Evolutionary conservation across 1,140 invertebrate genomes (phyloP), one percentile per base, ranked within the genome.

Genomic region (Anastrepha ludens): DNA sequence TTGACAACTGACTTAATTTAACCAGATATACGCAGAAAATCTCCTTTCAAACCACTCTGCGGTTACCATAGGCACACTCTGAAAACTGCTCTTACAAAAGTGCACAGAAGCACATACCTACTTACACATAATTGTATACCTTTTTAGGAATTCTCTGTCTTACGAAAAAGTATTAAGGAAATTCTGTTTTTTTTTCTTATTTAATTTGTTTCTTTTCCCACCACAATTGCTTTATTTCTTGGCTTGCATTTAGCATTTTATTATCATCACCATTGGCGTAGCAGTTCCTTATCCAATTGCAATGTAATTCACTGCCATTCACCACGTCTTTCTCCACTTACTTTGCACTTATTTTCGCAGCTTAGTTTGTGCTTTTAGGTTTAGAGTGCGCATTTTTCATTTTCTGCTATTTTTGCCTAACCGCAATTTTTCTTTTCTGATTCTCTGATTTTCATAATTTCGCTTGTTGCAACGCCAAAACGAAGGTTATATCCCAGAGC

Each of bases 311-410:
- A 74, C 67, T 74, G 67, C 39, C 67, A 47, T 74, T 44, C 13
- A 74, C 11, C 13, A 44, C 44, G 17, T 41, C 2, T 44, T 47
- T 2, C 41, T 74, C 5, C 15, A 74, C 44, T 7, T 47, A 47
- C 41, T 55, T 55, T 29, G 29, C 6, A 20, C 20, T 17, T n/a
- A 50, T 81, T 29, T 39, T 81, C n/a, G 47, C 67, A 13, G 39
- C 17, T 81, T 81, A 81, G 74, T 81, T 81, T 50, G 47, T 81
- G n/a, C 50, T 81, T 29, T 81, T 81, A 81, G 74, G 74, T 81
- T 81, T 81, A 81, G 74, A n/a, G 47, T 20, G 7, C 29, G 9
- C 74, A 58, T 55, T 81, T 81, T 29, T 17, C 74, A 81, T 58
- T 81, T 44, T 74, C 15, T 74, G n/a, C 44, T 5, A 5, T 47